These are phyloP conservation scores for Diaperis boleti DNA, from an alignment of 2,888 invertebrate genomes.

Conservation along the genomic window DNA sequence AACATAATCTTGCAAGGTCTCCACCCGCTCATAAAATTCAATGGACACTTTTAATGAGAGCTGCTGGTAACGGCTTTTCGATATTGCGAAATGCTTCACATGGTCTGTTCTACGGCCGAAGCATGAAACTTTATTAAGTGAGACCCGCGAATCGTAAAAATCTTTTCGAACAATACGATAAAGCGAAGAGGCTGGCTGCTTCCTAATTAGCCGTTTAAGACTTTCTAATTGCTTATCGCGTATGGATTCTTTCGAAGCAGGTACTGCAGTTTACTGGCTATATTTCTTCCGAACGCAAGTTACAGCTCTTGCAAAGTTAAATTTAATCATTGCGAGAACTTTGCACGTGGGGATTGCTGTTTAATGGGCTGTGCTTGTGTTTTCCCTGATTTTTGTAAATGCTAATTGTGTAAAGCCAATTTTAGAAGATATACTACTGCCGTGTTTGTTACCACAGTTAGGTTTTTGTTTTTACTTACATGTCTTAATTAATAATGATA, in stretches of 20 bases:
- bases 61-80: conserved; percentile 6
- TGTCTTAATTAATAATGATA: no score
- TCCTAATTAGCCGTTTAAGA: conserved; percentile 27
- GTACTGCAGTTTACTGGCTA: not conserved
- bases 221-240: conserved; percentile 28
- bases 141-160: not conserved
- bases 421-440: no score
- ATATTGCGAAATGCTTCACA: no score
- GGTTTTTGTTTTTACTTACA: no score
- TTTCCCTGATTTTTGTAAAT: no score
- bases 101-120: not conserved
- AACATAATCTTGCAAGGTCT: not conserved
- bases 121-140: not conserved
- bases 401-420: no score
- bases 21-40: conserved; percentile 7
- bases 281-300: not conserved
- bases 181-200: not conserved
- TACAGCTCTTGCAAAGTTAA: not conserved
- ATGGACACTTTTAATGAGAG: conserved; percentile 12
- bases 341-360: no score
- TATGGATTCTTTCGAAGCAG: not conserved
- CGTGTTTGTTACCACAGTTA: no score
- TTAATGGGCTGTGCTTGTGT: no score
- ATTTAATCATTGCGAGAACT: no score
- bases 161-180: not conserved